phyloP scores from a whole-genome alignment of 2,113 vertebrate species.

The Empidonax alnorum region DNA sequence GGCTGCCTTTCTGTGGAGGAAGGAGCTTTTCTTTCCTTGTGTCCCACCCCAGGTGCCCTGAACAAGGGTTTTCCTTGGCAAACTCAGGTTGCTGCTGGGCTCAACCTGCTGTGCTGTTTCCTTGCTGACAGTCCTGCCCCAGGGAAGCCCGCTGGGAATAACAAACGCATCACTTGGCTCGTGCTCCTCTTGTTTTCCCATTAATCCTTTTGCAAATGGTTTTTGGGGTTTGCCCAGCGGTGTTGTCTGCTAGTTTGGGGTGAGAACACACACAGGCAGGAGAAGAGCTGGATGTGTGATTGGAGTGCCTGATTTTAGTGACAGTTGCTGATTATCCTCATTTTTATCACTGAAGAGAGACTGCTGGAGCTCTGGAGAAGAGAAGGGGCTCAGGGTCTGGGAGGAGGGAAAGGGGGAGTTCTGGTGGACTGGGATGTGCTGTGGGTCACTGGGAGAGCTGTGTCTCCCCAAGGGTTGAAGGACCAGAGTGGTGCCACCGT shows the following conservation, averaged over 20 bases:
- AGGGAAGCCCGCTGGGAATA: background rate
- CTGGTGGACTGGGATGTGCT: background rate
- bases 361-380: background rate
- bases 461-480: background rate
- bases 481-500: background rate
- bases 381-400: background rate
- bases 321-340: background rate
- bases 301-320: background rate
- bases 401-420: background rate
- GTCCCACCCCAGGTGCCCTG: background rate
- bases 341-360: background rate
- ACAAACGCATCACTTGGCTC: background rate
- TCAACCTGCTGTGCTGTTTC: conserved; percentile 41
- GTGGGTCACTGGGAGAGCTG: no score
- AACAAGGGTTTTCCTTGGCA: background rate
- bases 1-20: background rate
- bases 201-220: background rate
- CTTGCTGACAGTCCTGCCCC: background rate
- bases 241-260: background rate
- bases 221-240: background rate
- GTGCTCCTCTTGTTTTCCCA: background rate
- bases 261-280: background rate
- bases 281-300: background rate
- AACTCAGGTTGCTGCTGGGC: background rate
- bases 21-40: background rate